Conservation (phyloP, 2,113 vertebrate species). For the Jaculus jaculus region DNA sequence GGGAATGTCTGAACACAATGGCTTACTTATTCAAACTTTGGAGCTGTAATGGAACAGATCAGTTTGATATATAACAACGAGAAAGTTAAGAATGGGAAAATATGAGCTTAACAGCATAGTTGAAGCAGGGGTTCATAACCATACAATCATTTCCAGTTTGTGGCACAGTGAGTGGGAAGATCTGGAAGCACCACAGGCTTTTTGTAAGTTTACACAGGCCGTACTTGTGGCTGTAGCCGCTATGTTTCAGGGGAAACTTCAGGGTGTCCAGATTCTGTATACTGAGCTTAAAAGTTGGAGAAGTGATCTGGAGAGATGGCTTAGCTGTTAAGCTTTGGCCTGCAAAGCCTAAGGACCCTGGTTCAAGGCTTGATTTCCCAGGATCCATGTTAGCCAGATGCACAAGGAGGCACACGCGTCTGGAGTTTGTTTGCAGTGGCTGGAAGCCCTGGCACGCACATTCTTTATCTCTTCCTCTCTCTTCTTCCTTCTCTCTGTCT, state of each 20-base stretch:
- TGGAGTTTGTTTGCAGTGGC: too few species aligned
- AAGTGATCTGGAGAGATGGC: too few species aligned
- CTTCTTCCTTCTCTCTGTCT: too few species aligned
- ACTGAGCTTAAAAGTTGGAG: background rate
- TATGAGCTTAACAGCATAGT: background rate
- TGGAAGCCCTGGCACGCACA: too few species aligned
- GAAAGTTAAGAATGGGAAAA: background rate
- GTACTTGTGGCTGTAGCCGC: background rate
- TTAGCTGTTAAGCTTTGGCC: too few species aligned
- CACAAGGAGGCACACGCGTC: too few species aligned
- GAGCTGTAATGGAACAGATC: background rate
- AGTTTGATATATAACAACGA: background rate
- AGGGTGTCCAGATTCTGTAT: background rate
- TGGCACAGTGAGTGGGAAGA: background rate
- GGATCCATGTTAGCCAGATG: too few species aligned
- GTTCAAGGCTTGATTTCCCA: too few species aligned
- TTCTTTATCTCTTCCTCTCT: too few species aligned
- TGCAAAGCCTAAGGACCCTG: too few species aligned
- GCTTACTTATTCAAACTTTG: background rate
- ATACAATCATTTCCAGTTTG: background rate
- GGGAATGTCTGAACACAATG: background rate
- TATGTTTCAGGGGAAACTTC: rapidly evolving
- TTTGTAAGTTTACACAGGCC: background rate
- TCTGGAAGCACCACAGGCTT: background rate
- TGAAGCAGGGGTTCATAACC: background rate